These are phyloP conservation scores for Ennomos erosarius DNA, from an alignment of 2,888 invertebrate genomes.

Conservation along the genomic window DNA sequence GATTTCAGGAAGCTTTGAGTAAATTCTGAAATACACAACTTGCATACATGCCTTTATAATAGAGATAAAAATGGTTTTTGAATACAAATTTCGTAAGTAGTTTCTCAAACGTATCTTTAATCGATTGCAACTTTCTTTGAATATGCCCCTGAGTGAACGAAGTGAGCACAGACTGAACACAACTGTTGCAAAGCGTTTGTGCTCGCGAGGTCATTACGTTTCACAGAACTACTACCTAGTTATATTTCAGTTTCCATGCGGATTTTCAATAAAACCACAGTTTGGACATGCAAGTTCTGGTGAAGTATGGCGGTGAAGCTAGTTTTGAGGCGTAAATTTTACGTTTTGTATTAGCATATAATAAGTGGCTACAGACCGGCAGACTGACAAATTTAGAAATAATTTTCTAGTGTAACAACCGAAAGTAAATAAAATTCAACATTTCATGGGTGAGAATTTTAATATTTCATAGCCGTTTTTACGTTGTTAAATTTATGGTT, in stretches of 20 bases:
- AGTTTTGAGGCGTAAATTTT: constrained; percentile 39
- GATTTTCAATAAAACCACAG: constrained; percentile 37
- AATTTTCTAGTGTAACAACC: constrained; percentile 30
- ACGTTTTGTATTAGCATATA: constrained; percentile 40
- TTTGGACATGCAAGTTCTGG: constrained; percentile 33
- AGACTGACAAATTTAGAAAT: constrained; percentile 38
- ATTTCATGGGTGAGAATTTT: constrained; percentile 15
- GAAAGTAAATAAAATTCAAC: constrained; percentile 13
- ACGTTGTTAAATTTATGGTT: not conserved
- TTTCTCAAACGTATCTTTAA: too few relatives aligned
- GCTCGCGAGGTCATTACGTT: too few relatives aligned
- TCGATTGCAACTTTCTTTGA: too few relatives aligned
- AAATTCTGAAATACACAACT: too few relatives aligned
- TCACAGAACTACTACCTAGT: too few relatives aligned
- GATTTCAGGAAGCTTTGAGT: too few relatives aligned
- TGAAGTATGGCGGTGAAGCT: constrained; percentile 23
- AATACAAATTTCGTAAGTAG: too few relatives aligned
- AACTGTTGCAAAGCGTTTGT: too few relatives aligned
- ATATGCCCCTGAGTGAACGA: too few relatives aligned
- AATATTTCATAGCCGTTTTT: not conserved
- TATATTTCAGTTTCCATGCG: constrained; percentile 29
- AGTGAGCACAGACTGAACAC: too few relatives aligned
- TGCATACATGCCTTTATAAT: too few relatives aligned
- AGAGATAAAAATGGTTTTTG: too few relatives aligned
- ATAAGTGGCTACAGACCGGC: constrained; percentile 39